A percentile compares a stretch with the other conserved stretches of the same genome.
Evolutionary conservation across 1,140 invertebrate genomes (phyloP).

Genomic region (Trachelipus rathkii): DNA sequence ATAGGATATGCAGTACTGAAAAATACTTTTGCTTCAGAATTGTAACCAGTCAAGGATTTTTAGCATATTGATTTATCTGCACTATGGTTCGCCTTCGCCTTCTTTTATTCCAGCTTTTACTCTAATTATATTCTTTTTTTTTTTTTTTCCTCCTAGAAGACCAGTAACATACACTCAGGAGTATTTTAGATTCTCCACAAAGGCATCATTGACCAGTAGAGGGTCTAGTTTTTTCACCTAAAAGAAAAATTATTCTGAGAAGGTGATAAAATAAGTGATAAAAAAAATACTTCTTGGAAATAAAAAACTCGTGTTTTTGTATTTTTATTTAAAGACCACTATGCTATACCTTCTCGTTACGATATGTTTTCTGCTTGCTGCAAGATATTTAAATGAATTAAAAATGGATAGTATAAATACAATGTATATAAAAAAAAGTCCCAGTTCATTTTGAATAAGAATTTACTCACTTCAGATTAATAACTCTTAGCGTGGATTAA

Average conservation of each 20-base stretch:
- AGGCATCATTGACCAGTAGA: slow-evolving; percentile 84
- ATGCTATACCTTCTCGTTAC: too few relatives aligned
- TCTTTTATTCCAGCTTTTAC: slow-evolving; percentile 97
- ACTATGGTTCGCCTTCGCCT: slow-evolving; percentile 91
- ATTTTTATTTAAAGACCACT: too few relatives aligned
- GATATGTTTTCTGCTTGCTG: too few relatives aligned
- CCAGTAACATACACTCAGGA: slow-evolving; percentile 76
- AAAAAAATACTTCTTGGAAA: too few relatives aligned
- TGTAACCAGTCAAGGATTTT: slow-evolving; percentile 95
- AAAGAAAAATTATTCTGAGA: not conserved
- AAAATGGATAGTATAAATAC: not conserved
- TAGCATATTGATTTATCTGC: slow-evolving; percentile 92
- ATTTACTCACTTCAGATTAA: not conserved
- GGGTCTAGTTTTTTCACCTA: slow-evolving; percentile 79
- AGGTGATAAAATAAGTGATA: too few relatives aligned
- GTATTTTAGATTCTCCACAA: slow-evolving; percentile 74
- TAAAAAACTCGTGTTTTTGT: too few relatives aligned
- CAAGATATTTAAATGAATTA: too few relatives aligned
- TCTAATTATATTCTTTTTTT: slow-evolving; percentile 98
- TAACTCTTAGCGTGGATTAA: not conserved
- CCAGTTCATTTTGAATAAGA: not conserved
- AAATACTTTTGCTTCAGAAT: not conserved
- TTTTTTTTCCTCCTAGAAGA: slow-evolving; percentile 85
- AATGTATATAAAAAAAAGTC: not conserved
- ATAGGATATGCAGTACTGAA: not conserved